phyloP scores from a whole-genome alignment of 2,888 invertebrate genomes.

The Harpalus rubripes region DNA sequence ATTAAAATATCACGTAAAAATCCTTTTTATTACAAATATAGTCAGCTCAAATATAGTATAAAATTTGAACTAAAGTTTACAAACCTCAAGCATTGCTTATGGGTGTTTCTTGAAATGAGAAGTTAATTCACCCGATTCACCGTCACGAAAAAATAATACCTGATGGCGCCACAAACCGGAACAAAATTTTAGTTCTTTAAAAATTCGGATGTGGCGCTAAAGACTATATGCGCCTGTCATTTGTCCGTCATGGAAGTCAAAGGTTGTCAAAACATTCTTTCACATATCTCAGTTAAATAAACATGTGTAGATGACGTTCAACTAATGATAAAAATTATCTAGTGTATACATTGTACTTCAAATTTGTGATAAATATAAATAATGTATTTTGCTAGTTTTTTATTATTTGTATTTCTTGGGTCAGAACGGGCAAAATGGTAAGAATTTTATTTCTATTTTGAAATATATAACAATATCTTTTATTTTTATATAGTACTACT shows the following conservation, averaged over 20 bases:
- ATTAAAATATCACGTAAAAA: no score
- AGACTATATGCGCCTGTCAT: slow-evolving; percentile 25
- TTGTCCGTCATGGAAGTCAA: slow-evolving; percentile 61
- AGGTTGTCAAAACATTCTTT: slow-evolving; percentile 65
- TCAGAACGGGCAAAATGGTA: slow-evolving; percentile 60
- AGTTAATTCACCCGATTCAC: not conserved
- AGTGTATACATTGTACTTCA: slow-evolving; percentile 43
- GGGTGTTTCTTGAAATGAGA: not conserved
- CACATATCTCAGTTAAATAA: slow-evolving; percentile 57
- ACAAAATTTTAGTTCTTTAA: slow-evolving; percentile 8
- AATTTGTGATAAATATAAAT: slow-evolving; percentile 47
- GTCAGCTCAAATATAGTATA: no score
- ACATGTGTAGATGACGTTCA: slow-evolving; percentile 64
- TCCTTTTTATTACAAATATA: no score
- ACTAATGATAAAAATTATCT: slow-evolving; percentile 56
- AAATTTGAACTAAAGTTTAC: no score
- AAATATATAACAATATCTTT: slow-evolving; percentile 10
- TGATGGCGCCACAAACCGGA: slow-evolving; percentile 17
- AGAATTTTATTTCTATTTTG: slow-evolving; percentile 7
- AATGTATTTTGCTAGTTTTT: slow-evolving; percentile 67
- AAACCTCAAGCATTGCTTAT: no score
- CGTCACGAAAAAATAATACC: no score
- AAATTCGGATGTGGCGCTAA: slow-evolving; percentile 41
- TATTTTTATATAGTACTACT: slow-evolving; percentile 44
- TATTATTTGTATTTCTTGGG: slow-evolving; percentile 62